Base-by-base conservation (phyloP, 1,140 invertebrate species). In the Aphelinus atriplicis region DNA sequence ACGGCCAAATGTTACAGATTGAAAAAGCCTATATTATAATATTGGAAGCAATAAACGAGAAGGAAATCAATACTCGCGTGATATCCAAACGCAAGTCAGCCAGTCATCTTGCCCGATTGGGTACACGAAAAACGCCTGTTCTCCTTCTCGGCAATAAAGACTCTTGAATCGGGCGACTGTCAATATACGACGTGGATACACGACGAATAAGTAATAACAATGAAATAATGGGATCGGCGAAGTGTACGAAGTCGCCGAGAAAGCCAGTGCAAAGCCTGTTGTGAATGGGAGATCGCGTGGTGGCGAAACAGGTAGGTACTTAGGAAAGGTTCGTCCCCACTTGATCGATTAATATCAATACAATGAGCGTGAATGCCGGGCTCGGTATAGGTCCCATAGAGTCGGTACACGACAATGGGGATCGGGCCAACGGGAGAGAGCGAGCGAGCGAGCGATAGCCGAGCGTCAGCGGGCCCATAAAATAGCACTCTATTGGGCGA, bases 291-390 rank as follows among this genome's bases (percentile, higher is more conserved):
- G 10, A 47, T 58, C 48, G 46, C 7, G n/a, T 61, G 58, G 56
- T 76, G 69, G 69, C 51, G 55, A 80, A 82, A 82, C 81, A 82
- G 81, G 81, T 82, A 78, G 81, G 79, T 82, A 80, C 81, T 82
- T 81, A 78, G 47, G 68, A 73, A 76, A 10, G 47, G 73, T 74
- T 77, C 80, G 78, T 78, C 78, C 81, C 80, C 77, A 80, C 79
- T 81, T 78, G 77, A 82, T 82, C 81, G 81, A 81, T 82, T 82
- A 82, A 82, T 81, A 82, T 82, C 80, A 80, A 82, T 82, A 80
- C 75, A 82, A 80, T 81, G 80, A 82, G 78, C 78, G 78, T 78
- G 77, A 79, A 78, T 80, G 77, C 71, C 71, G 77, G 77, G 77
- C 78, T 69, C 63, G 55, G 3, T n/a, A 57, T 50, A 48, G 61